Evolutionary conservation across 2,797 vertebrate species (phyloP).

Genomic region (Euthynnus affinis): DNA sequence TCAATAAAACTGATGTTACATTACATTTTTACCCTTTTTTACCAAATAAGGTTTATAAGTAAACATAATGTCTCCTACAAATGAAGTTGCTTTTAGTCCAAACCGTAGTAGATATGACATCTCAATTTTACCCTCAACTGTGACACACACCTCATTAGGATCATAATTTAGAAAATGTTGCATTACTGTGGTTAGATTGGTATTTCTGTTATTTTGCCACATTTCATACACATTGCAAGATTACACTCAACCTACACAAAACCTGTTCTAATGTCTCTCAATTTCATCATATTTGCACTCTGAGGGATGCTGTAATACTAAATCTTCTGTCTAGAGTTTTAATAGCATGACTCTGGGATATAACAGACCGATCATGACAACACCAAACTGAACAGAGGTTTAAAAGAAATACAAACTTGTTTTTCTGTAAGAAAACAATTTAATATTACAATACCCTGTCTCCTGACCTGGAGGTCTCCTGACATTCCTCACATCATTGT

Average conservation of each 20-base stretch:
- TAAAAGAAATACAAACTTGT: not conserved
- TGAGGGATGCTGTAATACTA: not conserved
- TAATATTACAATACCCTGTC: not conserved
- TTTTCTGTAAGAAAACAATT: constrained; percentile 1
- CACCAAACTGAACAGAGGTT: not conserved
- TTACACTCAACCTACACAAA: too few relatives aligned
- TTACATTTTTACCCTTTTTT: not conserved
- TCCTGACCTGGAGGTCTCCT: constrained; percentile 36
- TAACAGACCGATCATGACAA: too few relatives aligned
- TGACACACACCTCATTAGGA: not conserved
- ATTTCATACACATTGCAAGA: too few relatives aligned
- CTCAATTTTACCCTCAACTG: not conserved
- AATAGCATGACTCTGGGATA: not conserved
- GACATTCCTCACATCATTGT: constrained; percentile 45
- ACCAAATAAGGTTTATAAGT: not conserved
- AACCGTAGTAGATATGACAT: not conserved
- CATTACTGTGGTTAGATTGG: too few relatives aligned
- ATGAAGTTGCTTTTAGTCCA: not conserved
- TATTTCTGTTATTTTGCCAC: too few relatives aligned
- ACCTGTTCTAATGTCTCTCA: too few relatives aligned
- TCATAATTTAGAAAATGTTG: too few relatives aligned
- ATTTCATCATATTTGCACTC: not conserved
- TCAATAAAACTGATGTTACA: not conserved
- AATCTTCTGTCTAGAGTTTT: not conserved
- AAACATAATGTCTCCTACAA: not conserved